Conservation (phyloP, 37 sponge, comb jelly and placozoan species). For the Amphimedon queenslandica region DNA sequence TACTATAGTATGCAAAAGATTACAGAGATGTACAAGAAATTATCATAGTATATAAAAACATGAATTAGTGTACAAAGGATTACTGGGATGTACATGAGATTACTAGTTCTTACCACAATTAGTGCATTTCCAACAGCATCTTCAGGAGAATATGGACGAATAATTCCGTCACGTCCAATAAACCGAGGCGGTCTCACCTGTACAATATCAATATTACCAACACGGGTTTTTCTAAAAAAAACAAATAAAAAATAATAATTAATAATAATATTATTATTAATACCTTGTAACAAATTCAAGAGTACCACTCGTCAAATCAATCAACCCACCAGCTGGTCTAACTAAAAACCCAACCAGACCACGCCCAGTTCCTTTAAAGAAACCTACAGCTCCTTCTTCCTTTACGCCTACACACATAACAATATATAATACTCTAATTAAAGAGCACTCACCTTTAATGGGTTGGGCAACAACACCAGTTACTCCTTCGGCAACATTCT, state of each 20-base stretch:
- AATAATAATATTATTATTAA: not conserved
- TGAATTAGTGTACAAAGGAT: not conserved
- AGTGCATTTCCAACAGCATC: conserved; percentile 60
- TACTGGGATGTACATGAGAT: not conserved
- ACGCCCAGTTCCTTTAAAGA: conserved; percentile 74
- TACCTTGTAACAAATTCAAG: conserved; percentile 60
- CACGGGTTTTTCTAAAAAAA: conserved; percentile 72
- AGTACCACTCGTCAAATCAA: conserved; percentile 79
- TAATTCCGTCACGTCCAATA: conserved; percentile 59
- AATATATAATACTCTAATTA: not conserved
- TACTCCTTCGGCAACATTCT: conserved; percentile 74
- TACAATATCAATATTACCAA: conserved; percentile 50
- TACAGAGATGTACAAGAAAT: too few relatives aligned
- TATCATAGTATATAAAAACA: not conserved
- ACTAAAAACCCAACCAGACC: conserved; percentile 76
- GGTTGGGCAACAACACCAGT: conserved; percentile 81
- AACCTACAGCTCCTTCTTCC: conserved; percentile 81
- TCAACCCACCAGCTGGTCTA: conserved; percentile 76
- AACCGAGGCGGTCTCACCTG: conserved; percentile 62
- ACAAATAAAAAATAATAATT: too few relatives aligned
- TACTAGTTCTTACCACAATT: conserved; percentile 37
- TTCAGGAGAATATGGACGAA: conserved; percentile 45
- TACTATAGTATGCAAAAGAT: too few relatives aligned
- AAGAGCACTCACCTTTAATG: conserved; percentile 55
- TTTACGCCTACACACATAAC: conserved; percentile 44